A percentile compares a stretch with the other conserved stretches of the same genome.
These are phyloP conservation scores for Bombus breviceps DNA, from an alignment of 1,140 invertebrate species.

Conservation along the genomic window DNA sequence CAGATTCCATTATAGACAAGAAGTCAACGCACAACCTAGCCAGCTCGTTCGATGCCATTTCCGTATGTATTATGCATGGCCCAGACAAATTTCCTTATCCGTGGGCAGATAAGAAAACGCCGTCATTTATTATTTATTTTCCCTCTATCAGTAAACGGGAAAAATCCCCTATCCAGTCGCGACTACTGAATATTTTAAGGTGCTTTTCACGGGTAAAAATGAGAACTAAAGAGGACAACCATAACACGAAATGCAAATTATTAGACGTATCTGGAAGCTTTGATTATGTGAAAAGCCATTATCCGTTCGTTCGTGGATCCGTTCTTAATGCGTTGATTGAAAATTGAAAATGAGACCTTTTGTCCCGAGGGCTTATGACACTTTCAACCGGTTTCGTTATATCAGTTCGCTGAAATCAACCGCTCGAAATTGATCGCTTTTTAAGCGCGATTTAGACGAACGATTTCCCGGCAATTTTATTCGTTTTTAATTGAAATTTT, in stretches of 20 bases:
- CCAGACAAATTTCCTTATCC: slow-evolving; percentile 79
- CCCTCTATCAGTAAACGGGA: slow-evolving; percentile 15
- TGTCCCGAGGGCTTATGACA: not conserved
- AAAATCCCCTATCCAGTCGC: not conserved
- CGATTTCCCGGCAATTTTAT: not conserved
- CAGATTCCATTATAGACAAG: slow-evolving; percentile 83
- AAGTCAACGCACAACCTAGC: slow-evolving; percentile 70
- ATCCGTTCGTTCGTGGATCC: not conserved
- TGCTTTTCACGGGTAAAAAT: not conserved
- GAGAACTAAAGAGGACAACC: not conserved
- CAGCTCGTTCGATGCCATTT: slow-evolving; percentile 74
- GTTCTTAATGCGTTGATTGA: slow-evolving; percentile 20
- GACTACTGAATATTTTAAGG: slow-evolving; percentile 21
- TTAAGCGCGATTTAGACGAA: not conserved
- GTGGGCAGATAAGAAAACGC: slow-evolving; percentile 51
- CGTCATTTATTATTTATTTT: slow-evolving; percentile 43
- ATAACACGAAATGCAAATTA: not conserved
- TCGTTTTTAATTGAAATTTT: not conserved
- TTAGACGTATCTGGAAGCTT: not conserved
- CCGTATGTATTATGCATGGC: slow-evolving; percentile 80
- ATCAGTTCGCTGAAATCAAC: not conserved
- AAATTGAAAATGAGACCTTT: slow-evolving; percentile 14
- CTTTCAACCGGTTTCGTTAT: too few relatives aligned
- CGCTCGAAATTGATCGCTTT: not conserved
- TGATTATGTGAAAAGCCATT: not conserved